Percentiles rank a stretch among this genome's conserved stretches.
Conservation (phyloP, 2,888 invertebrate genomes). For the Cheilosia urbana region DNA sequence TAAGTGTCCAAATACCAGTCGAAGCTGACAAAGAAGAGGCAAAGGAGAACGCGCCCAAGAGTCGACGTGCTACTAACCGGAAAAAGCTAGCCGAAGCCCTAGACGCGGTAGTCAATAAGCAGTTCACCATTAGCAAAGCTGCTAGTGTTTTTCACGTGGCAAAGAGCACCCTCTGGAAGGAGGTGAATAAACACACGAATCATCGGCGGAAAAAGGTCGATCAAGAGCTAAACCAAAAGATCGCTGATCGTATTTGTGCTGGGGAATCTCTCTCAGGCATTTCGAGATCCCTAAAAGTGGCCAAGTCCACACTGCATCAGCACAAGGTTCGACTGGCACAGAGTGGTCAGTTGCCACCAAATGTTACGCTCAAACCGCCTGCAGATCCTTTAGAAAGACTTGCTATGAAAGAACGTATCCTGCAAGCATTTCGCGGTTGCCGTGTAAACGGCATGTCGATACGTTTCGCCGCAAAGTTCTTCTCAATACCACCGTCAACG, state of each 20-base stretch:
- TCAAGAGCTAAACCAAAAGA: constrained; percentile 60
- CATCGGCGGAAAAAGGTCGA: constrained; percentile 67
- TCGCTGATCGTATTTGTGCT: constrained; percentile 68
- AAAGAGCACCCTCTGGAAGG: constrained; percentile 75
- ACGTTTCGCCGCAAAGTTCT: constrained; percentile 75
- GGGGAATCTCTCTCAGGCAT: constrained; percentile 76
- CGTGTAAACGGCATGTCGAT: constrained; percentile 77
- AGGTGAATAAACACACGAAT: constrained; percentile 74
- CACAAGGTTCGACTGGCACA: constrained; percentile 76
- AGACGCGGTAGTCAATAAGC: constrained; percentile 69
- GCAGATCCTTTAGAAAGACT: constrained; percentile 22
- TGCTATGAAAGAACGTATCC: constrained; percentile 68
- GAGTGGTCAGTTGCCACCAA: constrained; percentile 63
- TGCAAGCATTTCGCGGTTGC: constrained; percentile 73
- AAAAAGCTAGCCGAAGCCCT: constrained; percentile 56
- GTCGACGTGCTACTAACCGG: constrained; percentile 3
- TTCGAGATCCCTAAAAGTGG: constrained; percentile 72
- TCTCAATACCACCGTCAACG: constrained; percentile 72
- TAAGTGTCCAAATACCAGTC: constrained; percentile 39
- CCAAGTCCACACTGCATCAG: constrained; percentile 76
- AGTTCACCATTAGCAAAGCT: constrained; percentile 73
- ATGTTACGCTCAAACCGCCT: constrained; percentile 45
- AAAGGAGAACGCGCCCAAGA: constrained; percentile 32
- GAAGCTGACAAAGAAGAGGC: constrained; percentile 18
- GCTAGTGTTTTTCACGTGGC: constrained; percentile 72